Base-by-base conservation (phyloP, 2,888 invertebrate genomes). In the Chelonus formosanus region DNA sequence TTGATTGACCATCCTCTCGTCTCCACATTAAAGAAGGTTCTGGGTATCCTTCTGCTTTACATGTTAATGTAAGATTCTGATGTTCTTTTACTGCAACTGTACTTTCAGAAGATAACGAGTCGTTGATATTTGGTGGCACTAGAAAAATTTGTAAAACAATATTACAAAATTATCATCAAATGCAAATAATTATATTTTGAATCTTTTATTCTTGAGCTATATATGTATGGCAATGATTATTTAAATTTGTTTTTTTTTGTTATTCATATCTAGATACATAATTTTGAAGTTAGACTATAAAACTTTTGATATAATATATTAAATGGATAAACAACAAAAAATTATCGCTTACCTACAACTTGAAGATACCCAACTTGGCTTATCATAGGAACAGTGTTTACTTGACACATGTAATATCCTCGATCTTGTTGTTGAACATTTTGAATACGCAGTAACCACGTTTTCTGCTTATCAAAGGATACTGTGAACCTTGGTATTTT, bases 71-170 rank as follows among this genome's bases (percentile, higher is more conserved):
- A 74, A 97, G 94, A 84, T 96, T 97, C 85, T 95, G 95, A 85
- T 96, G 95, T 87, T 97, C 97, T 32, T 95, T 88, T 48, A 96
- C 94, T 2, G 94, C 95, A 73, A 97, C 94, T 61, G 94, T 94
- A 63, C 96, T 96, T 80, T 94, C 92, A 56, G 95, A 95, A 84
- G 95, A 96, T 75, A 93, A 91, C 44, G 92, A 90, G 83, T 97
- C 96, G 84, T 96, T 86, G 79, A 98, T 97, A 79, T 94, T 93
- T 5, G 97, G 96, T 8, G 97, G 97, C 73, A 97, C 97, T 98
- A 88, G 10, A 55, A 55, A 20, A 40, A 56, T 47, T 61, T 20
- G 1, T 20, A 20, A 20, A 1, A 20, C 20, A 20, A 2, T 20
- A 20, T 20, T 20, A 1, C 1, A 20, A 20, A 20, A 20, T 20